Conservation (phyloP, 2,888 invertebrate genomes). For the Altica lythri region DNA sequence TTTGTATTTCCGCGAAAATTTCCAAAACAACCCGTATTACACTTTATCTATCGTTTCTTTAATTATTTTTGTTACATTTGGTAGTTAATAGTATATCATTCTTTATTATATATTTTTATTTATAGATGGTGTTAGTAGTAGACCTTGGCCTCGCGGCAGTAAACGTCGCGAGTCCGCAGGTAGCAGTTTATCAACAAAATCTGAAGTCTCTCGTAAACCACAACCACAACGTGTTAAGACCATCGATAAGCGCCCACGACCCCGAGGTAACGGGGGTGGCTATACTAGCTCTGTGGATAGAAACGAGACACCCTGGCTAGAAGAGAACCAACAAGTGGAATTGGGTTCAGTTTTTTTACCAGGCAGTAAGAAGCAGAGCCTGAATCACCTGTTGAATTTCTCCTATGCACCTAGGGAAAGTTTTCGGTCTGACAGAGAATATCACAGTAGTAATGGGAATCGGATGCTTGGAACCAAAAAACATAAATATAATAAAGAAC, state of each 20-base stretch:
- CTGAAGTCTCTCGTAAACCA: conserved; percentile 73
- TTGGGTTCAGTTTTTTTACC: conserved; percentile 80
- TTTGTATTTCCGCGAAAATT: too few relatives aligned
- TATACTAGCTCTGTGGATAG: conserved; percentile 61
- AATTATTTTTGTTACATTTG: too few relatives aligned
- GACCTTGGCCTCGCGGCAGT: conserved; percentile 67
- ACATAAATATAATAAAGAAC: conserved; percentile 88
- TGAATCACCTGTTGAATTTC: conserved; percentile 94
- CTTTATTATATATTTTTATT: conserved; percentile 1
- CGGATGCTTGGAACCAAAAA: conserved; percentile 60
- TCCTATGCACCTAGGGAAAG: conserved; percentile 64
- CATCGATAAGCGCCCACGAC: conserved; percentile 74
- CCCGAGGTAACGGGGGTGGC: conserved; percentile 62
- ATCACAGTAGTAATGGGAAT: conserved; percentile 40
- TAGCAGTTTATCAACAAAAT: conserved; percentile 60
- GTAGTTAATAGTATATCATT: not conserved
- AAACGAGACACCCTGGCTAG: conserved; percentile 72
- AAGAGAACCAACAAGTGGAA: conserved; percentile 67
- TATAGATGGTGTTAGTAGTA: conserved; percentile 60
- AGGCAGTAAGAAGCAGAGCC: conserved; percentile 89
- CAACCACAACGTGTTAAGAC: conserved; percentile 69
- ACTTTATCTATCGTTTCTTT: too few relatives aligned
- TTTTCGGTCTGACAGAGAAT: conserved; percentile 27
- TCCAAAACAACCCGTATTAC: too few relatives aligned
- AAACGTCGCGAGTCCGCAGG: conserved; percentile 67